Conservation (phyloP, 1,140 invertebrate species). For the Lordiphosa collinella region DNA sequence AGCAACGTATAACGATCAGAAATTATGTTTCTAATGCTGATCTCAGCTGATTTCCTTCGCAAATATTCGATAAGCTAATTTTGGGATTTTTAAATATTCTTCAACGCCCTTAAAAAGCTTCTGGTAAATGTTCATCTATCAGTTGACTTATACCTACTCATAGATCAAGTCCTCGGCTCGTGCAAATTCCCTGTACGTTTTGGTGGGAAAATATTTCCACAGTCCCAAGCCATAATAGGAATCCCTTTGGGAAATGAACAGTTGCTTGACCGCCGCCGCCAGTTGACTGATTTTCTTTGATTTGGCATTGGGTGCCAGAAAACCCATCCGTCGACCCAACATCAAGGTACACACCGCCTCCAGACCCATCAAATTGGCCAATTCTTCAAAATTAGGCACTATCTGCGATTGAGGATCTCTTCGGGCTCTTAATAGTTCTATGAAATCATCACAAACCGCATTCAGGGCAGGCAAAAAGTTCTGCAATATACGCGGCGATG, state of each 20-base stretch:
- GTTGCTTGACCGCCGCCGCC: conserved; percentile 85
- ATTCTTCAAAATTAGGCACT: conserved; percentile 85
- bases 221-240: conserved; percentile 90
- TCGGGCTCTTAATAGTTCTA: conserved; percentile 83
- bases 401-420: conserved; percentile 80
- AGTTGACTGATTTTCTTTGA: conserved; percentile 82
- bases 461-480: conserved; percentile 89
- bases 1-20: too few species aligned
- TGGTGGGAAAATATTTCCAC: conserved; percentile 90
- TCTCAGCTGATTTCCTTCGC: too few species aligned
- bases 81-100: too few species aligned
- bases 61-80: too few species aligned
- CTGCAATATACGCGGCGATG: conserved; percentile 87
- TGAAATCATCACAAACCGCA: conserved; percentile 89
- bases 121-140: background rate
- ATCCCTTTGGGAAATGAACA: conserved; percentile 88
- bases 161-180: conserved; percentile 90
- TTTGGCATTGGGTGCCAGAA: conserved; percentile 83
- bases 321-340: conserved; percentile 88
- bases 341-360: conserved; percentile 90
- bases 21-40: too few species aligned
- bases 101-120: background rate
- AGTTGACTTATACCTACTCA: conserved; percentile 79
- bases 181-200: conserved; percentile 86
- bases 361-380: conserved; percentile 88